A percentile compares a stretch with the other conserved stretches of the same genome.
Evolutionary conservation across 2,888 invertebrate species (phyloP).

Genomic region (Eledona agricola): DNA sequence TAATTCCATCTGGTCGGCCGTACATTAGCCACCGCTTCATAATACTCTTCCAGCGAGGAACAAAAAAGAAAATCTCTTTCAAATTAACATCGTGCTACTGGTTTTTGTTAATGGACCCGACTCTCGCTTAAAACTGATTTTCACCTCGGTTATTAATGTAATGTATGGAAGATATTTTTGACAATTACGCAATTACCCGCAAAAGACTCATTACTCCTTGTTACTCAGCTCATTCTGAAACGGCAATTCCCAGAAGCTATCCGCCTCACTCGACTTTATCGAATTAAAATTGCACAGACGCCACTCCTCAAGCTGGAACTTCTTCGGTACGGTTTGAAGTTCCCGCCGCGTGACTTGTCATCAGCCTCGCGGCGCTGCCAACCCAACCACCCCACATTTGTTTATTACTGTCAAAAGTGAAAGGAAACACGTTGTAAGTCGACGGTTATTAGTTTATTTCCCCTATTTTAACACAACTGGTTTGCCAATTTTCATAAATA

Average conservation of each 20-base stretch:
- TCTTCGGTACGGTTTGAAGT: conserved; percentile 11
- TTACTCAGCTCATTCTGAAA: conserved; percentile 29
- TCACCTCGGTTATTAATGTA: conserved; percentile 51
- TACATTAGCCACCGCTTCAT: conserved; percentile 39
- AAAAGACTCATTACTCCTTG: conserved; percentile 34
- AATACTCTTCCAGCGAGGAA: conserved; percentile 29
- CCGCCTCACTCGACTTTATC: conserved; percentile 4
- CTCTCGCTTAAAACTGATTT: conserved; percentile 53
- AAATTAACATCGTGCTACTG: conserved; percentile 59
- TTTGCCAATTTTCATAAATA: conserved; percentile 7
- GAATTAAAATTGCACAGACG: conserved; percentile 17
- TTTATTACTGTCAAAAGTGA: conserved; percentile 42
- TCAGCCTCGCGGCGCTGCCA: conserved; percentile 21
- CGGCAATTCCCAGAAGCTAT: conserved; percentile 27
- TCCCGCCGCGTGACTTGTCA: conserved; percentile 3
- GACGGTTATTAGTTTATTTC: neutral
- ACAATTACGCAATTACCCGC: conserved; percentile 40
- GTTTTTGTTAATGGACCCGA: conserved; percentile 56
- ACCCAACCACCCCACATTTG: conserved; percentile 23
- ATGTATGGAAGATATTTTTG: conserved; percentile 43
- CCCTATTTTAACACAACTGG: conserved; percentile 5
- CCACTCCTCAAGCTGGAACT: neutral
- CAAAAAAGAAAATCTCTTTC: conserved; percentile 56
- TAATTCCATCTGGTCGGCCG: conserved; percentile 50
- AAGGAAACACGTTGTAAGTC: conserved; percentile 31